Base-by-base conservation (phyloP, 2,888 invertebrate species). In the Rhyacophila evoluta region DNA sequence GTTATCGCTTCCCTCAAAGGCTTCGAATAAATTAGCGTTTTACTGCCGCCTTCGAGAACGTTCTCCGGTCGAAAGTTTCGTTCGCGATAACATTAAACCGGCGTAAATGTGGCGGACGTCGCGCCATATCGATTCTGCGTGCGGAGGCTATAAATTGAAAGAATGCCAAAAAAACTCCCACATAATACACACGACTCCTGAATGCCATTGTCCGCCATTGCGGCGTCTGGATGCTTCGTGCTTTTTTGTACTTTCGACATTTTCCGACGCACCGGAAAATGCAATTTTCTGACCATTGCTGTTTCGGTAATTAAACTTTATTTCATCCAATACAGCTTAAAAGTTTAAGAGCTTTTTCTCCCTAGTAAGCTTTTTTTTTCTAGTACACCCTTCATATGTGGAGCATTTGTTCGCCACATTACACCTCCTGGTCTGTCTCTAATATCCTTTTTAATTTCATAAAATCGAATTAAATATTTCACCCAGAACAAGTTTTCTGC, bases 71-170 rank as follows among this genome's bases (percentile, higher is more conserved):
- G 15, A 55, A 19, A 55, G 55, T 55, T 55, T 25, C 55, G 12
- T 19, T 8, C 55, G 55, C 15, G 55, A 55, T 55, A 55, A 55
- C 55, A 55, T 55, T 55, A 55, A 55, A 55, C 55, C 25, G 55
- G 8, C 55, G 55, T 55, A 19, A 55, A 55, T 19, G 29, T 33
- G 55, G 19, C 25, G 55, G 55, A 55, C 55, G 55, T 55, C 55
- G 55, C 55, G 55, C 55, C 55, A 55, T 55, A 55, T 55, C 55
- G 55, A 55, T 55, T 55, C 55, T 55, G 55, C 55, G 55, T 55
- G 55, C 55, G 55, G 19, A 55, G 8, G 55, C 55, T 19, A 55
- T 55, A 55, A 55, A 55, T 55, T 55, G 55, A 55, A 55, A 55
- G 55, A 55, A 55, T 55, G 55, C 55, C 55, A 55, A 55, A 55